Base-by-base conservation (phyloP, 2,113 vertebrate species). In the Diphyllodes magnificus region DNA sequence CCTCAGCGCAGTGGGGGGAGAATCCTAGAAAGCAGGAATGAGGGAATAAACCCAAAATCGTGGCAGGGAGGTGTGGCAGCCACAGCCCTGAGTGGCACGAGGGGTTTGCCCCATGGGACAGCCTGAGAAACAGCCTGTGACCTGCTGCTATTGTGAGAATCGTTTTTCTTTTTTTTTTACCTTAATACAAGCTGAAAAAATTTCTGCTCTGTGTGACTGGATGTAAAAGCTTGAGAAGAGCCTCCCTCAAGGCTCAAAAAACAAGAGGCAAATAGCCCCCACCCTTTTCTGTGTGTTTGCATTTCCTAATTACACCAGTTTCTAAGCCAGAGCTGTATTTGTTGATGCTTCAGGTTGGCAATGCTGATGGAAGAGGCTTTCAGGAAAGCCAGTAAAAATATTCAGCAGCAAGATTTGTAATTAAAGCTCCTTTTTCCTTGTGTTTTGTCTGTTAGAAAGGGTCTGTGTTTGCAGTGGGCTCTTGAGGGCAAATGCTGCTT, bases 311-410 rank as follows among this genome's bases (percentile, higher is more conserved):
- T 75, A 53, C 49, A 51, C 22, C 23, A 4, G 3, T 57, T 86
- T 35, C 85, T 33, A 63, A 93, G 73, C 53, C 84, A 85, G 70
- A 82, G n/a, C 33, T 1, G 0, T 40, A 30, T 73, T 63, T 94
- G 59, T 69, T 73, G 79, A 96, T 73, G 90, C 89, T 96, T 77
- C 39, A 79, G 84, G 68, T 90, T 91, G 78, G 68, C 90, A 70
- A 1, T 13, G 66, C 59, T 70, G 59, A 42, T 73, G 79, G 79
- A 82, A 85, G 18, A 88, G 20, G 56, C 75, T 76, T 87, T 91
- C 2, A 5, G 87, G 39, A 85, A 94, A 90, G 30, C 33, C 56
- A 88, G 40, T 16, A 66, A 90, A 95, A 90, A 86, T 33, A 92
- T 51, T 71, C 57, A 78, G 24, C 2, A 6, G 54, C 24, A 61